phyloP scores from a whole-genome alignment of 1,140 invertebrate species.

The Chironomus tepperi region DNA sequence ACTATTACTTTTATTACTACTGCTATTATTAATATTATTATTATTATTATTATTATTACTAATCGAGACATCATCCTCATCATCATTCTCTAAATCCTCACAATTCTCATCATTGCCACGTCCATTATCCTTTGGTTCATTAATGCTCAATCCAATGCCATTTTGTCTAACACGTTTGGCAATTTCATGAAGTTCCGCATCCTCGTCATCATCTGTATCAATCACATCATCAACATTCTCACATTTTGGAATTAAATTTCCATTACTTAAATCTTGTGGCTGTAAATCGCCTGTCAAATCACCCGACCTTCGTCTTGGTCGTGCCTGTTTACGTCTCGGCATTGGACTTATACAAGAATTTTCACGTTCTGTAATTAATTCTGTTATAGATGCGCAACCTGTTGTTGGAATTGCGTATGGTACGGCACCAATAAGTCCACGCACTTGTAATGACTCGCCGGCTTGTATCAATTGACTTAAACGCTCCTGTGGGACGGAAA shows the following conservation, averaged over 20 bases:
- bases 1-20: too few relatives aligned
- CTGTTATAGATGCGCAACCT: neutral
- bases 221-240: slow-evolving; percentile 28
- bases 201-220: neutral
- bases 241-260: slow-evolving; percentile 35
- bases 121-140: slow-evolving; percentile 32
- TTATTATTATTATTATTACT: too few relatives aligned
- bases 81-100: slow-evolving; percentile 31
- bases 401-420: slow-evolving; percentile 32
- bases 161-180: neutral
- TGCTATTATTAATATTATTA: too few relatives aligned
- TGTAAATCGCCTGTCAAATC: slow-evolving; percentile 44
- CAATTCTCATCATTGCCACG: slow-evolving; percentile 14
- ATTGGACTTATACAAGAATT: slow-evolving; percentile 57
- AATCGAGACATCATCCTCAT: slow-evolving; percentile 33
- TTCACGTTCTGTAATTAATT: slow-evolving; percentile 32
- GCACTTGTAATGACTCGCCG: slow-evolving; percentile 74
- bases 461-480: slow-evolving; percentile 71
- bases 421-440: slow-evolving; percentile 54
- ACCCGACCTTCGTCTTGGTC: slow-evolving; percentile 68
- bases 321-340: slow-evolving; percentile 67
- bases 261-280: slow-evolving; percentile 48
- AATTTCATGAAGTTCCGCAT: neutral
- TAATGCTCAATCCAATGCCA: slow-evolving; percentile 27
- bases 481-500: slow-evolving; percentile 75